Percentiles rank a stretch among this genome's conserved stretches.
Conservation (phyloP, 2,888 invertebrate genomes). For the Acronicta psi region DNA sequence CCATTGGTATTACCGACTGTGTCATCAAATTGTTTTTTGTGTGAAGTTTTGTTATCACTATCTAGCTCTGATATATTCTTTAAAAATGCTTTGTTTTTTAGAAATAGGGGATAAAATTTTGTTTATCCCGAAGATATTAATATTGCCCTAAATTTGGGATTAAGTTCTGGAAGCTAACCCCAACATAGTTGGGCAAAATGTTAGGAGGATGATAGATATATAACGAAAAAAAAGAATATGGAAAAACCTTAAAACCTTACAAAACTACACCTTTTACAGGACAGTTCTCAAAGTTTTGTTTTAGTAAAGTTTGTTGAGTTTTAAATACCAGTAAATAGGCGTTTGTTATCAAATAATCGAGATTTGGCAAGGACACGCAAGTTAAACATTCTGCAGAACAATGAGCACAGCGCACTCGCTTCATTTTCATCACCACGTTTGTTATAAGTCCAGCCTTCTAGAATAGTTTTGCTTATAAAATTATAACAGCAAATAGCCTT, state of each 20-base stretch:
- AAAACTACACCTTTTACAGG: no score
- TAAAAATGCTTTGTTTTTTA: no score
- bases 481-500: conserved; percentile 32
- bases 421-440: conserved; percentile 35
- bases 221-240: no score
- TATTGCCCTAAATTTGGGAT: no score
- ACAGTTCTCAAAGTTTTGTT: no score
- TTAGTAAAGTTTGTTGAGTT: no score
- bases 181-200: no score
- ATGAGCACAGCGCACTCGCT: conserved; percentile 32
- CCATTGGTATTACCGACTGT: neutral
- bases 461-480: conserved; percentile 40
- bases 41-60: neutral
- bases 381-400: conserved; percentile 43
- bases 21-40: neutral
- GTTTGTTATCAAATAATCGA: conserved; percentile 36
- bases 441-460: conserved; percentile 32
- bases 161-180: no score
- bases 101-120: no score
- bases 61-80: neutral
- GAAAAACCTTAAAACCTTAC: no score
- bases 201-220: no score
- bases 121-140: no score
- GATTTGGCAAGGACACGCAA: conserved; percentile 46
- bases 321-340: neutral